phyloP scores from a whole-genome alignment of 2,797 vertebrate genomes.

The Dryobates pubescens region DNA sequence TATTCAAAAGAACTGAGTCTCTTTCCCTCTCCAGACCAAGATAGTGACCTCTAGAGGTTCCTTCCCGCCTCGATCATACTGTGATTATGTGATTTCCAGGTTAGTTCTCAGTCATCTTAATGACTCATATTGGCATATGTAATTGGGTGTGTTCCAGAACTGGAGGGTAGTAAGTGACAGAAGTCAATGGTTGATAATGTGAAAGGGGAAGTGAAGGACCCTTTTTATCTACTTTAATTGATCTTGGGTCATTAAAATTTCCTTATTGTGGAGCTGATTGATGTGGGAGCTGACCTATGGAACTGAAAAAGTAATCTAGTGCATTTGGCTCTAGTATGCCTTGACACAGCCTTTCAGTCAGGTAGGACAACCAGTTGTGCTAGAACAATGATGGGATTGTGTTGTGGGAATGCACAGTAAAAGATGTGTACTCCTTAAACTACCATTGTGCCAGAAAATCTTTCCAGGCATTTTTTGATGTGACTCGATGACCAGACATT shows the following conservation, averaged over 20 bases:
- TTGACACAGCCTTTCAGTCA: not conserved
- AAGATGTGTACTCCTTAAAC: not conserved
- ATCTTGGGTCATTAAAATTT: not conserved
- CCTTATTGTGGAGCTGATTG: not conserved
- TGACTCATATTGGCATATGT: not conserved
- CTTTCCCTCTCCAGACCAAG: no score
- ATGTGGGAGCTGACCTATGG: not conserved
- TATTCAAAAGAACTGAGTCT: no score
- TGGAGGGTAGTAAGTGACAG: not conserved
- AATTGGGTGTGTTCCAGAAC: not conserved
- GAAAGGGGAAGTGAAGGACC: not conserved
- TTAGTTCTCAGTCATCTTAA: not conserved
- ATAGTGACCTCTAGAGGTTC: not conserved
- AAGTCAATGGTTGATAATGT: not conserved
- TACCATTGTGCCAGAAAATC: not conserved
- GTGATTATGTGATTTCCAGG: not conserved
- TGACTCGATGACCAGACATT: not conserved
- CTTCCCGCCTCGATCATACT: not conserved
- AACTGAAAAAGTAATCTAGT: not conserved
- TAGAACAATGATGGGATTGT: not conserved
- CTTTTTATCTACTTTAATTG: not conserved
- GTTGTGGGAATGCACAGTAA: not conserved
- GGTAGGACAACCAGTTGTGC: not conserved
- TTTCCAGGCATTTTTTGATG: not conserved
- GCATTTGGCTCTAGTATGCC: not conserved